These are phyloP conservation scores for Macrotrachela quadricornifera DNA, from an alignment of 1,140 invertebrate species.

Conservation along the genomic window DNA sequence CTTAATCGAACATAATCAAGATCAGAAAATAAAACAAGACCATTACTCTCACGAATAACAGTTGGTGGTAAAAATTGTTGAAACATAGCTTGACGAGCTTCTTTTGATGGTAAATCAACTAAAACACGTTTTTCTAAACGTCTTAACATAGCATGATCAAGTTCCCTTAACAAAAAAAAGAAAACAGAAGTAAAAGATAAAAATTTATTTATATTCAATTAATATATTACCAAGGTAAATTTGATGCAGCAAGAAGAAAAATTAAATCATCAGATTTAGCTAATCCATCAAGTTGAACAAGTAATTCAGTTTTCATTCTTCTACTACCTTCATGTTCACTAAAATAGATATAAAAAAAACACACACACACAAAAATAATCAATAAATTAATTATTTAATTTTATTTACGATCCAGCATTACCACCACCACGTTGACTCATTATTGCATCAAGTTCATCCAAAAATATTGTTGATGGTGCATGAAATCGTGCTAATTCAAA, in stretches of 20 bases:
- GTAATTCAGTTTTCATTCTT: constrained; percentile 42
- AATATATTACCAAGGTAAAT: constrained; percentile 56
- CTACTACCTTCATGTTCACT: constrained; percentile 38
- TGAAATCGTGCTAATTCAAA: constrained; percentile 35
- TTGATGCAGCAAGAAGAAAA: constrained; percentile 66
- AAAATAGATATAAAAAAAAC: constrained; percentile 5
- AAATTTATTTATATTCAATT: too few relatives aligned
- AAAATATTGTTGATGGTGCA: constrained; percentile 36
- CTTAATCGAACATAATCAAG: constrained; percentile 39
- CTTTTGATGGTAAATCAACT: constrained; percentile 47
- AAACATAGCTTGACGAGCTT: constrained; percentile 45
- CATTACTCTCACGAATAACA: constrained; percentile 28
- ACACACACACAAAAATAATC: too few relatives aligned
- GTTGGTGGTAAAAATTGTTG: constrained; percentile 33
- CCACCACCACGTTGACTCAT: constrained; percentile 32
- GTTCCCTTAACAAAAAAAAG: constrained; percentile 43
- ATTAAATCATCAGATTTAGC: constrained; percentile 39
- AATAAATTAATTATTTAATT: not conserved
- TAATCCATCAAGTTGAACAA: constrained; percentile 56
- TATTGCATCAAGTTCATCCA: constrained; percentile 36
- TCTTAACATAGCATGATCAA: constrained; percentile 62
- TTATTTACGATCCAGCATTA: constrained; percentile 19
- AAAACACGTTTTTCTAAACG: constrained; percentile 67
- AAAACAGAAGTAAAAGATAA: too few relatives aligned
- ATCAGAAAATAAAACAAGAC: constrained; percentile 29